phyloP scores from a whole-genome alignment of 2,888 invertebrate genomes.

The Aphidoletes aphidimyza region DNA sequence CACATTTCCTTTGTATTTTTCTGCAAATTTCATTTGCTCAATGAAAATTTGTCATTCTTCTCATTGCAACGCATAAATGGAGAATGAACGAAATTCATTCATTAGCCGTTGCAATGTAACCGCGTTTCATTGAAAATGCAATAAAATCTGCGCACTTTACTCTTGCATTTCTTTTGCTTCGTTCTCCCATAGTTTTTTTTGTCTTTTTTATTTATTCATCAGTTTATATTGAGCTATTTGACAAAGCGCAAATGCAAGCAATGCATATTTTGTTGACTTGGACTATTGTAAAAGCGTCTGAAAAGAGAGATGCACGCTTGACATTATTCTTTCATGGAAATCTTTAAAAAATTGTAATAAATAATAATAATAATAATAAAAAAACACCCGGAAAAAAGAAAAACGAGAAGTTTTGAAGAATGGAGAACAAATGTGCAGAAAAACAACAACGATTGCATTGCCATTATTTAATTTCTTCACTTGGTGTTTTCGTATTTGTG shows the following conservation, averaged over 20 bases:
- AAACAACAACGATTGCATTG: not conserved
- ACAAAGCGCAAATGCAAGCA: not conserved
- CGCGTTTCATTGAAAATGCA: not conserved
- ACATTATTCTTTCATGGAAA: not conserved
- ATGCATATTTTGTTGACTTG: not conserved
- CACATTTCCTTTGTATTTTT: too few species aligned
- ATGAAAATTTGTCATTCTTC: not conserved
- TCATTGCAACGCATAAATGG: not conserved
- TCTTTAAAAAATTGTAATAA: not conserved
- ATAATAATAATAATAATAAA: not conserved
- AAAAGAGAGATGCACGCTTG: not conserved
- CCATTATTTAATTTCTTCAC: constrained; percentile 35
- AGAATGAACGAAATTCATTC: constrained; percentile 1
- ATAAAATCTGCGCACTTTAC: not conserved
- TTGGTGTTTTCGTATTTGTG: constrained; percentile 33
- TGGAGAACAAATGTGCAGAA: not conserved
- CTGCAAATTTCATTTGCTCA: too few species aligned
- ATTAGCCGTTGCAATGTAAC: constrained; percentile 16
- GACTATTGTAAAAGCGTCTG: not conserved
- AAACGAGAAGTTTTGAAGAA: too few species aligned
- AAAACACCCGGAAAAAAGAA: not conserved
- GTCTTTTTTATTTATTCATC: not conserved
- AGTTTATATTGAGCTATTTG: not conserved
- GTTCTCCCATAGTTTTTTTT: not conserved
- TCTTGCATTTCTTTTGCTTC: not conserved